A percentile compares a stretch with the other conserved stretches of the same genome.
Evolutionary conservation across 2,888 invertebrate genomes (phyloP).

Genomic region (Drosophila monieri): DNA sequence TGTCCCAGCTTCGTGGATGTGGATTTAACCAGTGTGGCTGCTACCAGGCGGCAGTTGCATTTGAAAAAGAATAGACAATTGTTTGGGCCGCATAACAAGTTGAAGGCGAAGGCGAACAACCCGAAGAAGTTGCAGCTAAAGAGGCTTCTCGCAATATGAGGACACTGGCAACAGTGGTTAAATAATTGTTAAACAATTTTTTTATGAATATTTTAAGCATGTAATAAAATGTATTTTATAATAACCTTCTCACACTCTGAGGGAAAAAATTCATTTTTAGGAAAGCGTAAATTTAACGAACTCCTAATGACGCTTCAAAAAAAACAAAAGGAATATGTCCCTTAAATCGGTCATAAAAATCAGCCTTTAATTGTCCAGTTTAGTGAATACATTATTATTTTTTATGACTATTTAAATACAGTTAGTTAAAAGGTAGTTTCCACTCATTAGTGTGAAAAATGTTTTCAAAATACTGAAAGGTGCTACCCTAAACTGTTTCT

Average conservation of each 20-base stretch:
- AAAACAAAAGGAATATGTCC: background rate
- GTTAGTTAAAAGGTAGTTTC: conserved; percentile 1
- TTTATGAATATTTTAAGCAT: background rate
- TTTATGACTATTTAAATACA: background rate
- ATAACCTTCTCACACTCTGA: background rate
- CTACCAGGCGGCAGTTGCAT: conserved; percentile 76
- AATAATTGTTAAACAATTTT: background rate
- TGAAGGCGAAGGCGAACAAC: conserved; percentile 60
- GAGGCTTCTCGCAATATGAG: conserved; percentile 45
- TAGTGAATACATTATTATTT: background rate
- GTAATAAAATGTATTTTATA: background rate
- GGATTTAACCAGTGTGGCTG: conserved; percentile 34
- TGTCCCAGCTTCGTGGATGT: conserved; percentile 39
- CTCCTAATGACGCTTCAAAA: background rate
- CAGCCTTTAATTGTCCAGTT: background rate
- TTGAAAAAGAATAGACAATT: conserved; percentile 77
- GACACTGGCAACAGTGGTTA: conserved; percentile 34
- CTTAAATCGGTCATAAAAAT: background rate
- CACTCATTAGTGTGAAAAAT: conserved; percentile 1
- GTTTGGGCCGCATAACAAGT: conserved; percentile 74
- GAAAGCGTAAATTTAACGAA: background rate
- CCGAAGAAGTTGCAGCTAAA: conserved; percentile 46
- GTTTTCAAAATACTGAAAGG: background rate
- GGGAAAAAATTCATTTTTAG: background rate
- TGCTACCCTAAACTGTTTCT: conserved; percentile 2